Evolutionary conservation across 2,797 vertebrate genomes (phyloP), one percentile per base, ranked within the genome.

Genomic region (Silurus lanzhouensis): DNA sequence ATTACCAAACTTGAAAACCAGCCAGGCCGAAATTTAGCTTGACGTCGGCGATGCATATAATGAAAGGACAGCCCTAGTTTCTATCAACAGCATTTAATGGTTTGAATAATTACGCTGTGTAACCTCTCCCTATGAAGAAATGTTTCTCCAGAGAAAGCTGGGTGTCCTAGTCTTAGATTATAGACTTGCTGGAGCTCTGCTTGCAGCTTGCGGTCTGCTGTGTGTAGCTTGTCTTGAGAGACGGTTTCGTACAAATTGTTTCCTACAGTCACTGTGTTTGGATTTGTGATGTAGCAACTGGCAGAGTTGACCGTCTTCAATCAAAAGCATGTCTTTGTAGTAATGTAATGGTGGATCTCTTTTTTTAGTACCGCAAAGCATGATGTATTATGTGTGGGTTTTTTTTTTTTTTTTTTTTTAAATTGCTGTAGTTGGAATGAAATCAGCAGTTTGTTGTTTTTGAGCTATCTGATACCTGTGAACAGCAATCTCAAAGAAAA

Each of bases 1-100:
- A 10, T 91, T 92, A 92, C 91, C 84, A 77, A 88, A 85, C 89
- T 85, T 91, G 90, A 88, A 90, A 90, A 89, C 91, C 85, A 90
- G 90, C 91, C 89, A 86, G 87, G 80, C 83, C 79, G 88, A 72
- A 17, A 85, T 80, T 82, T 85, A 85, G 85, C 77, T 88, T 72
- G 55, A n/a, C 85, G 88, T 89, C 89, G 91, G 77, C 85, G 64
- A 46, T 72, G 91, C 88, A 80, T 83, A 83, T 83, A 90, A 86
- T 76, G 88, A 90, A 90, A 83, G 66, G 86, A 89, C 78, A 88
- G 88, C 90, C 87, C 85, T 91, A 88, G 84, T 66, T 81, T 84
- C 88, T 91, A 92, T 82, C 84, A 84, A 52, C 80, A 74, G 82
- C 79, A 86, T 88, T 87, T 88, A 87, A 87, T 87, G 66, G 64